These are phyloP conservation scores for Patella caerulea DNA, from an alignment of 2,888 invertebrate species.

Conservation along the genomic window DNA sequence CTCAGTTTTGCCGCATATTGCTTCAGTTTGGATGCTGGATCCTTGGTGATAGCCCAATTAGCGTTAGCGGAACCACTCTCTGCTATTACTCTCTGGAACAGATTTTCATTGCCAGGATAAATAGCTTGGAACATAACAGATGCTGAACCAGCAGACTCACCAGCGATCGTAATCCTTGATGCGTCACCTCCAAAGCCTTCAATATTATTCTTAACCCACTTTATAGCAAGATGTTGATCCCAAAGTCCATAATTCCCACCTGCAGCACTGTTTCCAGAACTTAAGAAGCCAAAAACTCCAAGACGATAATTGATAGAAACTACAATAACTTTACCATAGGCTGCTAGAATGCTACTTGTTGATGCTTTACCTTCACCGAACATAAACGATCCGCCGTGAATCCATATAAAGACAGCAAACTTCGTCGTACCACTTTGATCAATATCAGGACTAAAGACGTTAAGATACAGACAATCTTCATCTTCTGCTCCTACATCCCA, in stretches of 20 bases:
- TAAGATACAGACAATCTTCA: conserved; percentile 50
- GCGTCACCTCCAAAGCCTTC: conserved; percentile 47
- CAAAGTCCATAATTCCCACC: conserved; percentile 56
- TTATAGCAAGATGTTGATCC: conserved; percentile 52
- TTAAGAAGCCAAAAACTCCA: conserved; percentile 52
- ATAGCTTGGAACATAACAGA: conserved; percentile 44
- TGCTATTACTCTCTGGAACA: conserved; percentile 49
- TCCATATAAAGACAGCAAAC: conserved; percentile 44
- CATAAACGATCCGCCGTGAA: conserved; percentile 45
- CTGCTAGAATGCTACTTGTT: conserved; percentile 21
- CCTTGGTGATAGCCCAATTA: background rate
- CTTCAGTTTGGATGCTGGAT: background rate
- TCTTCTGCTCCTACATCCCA: no score
- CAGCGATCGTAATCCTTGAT: conserved; percentile 45
- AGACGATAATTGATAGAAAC: conserved; percentile 53
- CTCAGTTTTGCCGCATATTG: background rate
- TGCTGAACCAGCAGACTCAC: conserved; percentile 53
- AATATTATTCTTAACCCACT: conserved; percentile 54
- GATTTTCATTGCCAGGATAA: conserved; percentile 43
- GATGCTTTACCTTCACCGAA: conserved; percentile 34
- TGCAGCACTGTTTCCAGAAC: conserved; percentile 40
- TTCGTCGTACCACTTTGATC: conserved; percentile 13
- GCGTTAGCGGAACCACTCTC: conserved; percentile 46
- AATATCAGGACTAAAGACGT: conserved; percentile 45
- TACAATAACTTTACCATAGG: conserved; percentile 44